Evolutionary conservation across 2,113 vertebrate species (phyloP).

Genomic region (Microtus oregoni): DNA sequence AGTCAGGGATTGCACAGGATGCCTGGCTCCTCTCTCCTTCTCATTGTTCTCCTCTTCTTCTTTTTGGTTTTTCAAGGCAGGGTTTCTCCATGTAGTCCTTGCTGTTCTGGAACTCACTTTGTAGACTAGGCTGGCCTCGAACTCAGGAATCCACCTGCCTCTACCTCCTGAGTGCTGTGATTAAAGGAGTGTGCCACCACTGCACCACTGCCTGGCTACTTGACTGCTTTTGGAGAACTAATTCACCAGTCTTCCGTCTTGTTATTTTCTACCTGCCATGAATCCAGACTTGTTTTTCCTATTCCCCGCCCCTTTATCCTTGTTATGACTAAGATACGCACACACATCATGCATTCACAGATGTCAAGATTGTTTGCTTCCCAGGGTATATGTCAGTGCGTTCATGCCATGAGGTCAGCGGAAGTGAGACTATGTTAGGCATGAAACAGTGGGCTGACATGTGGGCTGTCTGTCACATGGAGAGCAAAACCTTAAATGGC

Average conservation of each 20-base stretch:
- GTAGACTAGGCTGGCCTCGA: no score
- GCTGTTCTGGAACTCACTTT: not conserved
- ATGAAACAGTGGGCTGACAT: not conserved
- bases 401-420: accelerated
- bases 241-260: not conserved
- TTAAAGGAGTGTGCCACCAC: not conserved
- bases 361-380: not conserved
- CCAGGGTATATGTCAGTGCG: accelerated
- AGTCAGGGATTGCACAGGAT: accelerated
- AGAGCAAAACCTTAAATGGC: not conserved
- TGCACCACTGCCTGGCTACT: not conserved
- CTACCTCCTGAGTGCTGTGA: not conserved
- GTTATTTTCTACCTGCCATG: not conserved
- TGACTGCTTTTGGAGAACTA: not conserved
- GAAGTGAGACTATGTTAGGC: not conserved
- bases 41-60: not conserved
- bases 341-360: accelerated
- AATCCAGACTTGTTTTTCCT: not conserved
- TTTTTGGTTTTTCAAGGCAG: not conserved
- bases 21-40: not conserved
- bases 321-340: not conserved
- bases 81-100: not conserved
- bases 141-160: not conserved
- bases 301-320: no score
- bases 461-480: no score